Percentiles rank a stretch among this genome's conserved stretches.
phyloP scores from a whole-genome alignment of 1,140 invertebrate genomes.

The Penaeus vannamei region DNA sequence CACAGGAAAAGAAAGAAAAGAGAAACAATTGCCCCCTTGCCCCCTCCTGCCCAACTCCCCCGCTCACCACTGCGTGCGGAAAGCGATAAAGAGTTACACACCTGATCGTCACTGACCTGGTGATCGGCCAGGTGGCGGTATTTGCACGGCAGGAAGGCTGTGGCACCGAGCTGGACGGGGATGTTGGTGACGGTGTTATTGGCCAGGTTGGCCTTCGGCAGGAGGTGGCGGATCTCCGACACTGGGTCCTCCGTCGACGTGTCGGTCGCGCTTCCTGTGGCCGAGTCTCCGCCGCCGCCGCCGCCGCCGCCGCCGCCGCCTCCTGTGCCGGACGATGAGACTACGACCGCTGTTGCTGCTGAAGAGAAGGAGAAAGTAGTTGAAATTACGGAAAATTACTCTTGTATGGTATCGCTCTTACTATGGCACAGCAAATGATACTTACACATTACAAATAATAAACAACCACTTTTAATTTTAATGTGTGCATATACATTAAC shows the following conservation, averaged over 20 bases:
- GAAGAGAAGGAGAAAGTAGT: no score
- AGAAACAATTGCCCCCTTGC: no score
- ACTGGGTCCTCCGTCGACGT: constrained; percentile 54
- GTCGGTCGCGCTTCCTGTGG: background rate
- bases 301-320: no score
- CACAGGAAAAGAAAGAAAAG: no score
- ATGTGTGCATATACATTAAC: background rate
- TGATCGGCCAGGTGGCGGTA: constrained; percentile 67
- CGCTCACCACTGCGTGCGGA: constrained; percentile 38
- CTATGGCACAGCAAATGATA: no score
- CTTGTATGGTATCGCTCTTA: no score
- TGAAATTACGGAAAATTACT: no score
- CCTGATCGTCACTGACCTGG: constrained; percentile 68
- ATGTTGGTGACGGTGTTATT: constrained; percentile 66
- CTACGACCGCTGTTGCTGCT: no score
- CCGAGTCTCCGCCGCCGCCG: no score
- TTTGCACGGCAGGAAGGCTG: constrained; percentile 68
- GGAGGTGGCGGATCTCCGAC: constrained; percentile 62
- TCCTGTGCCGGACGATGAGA: no score
- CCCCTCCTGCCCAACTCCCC: no score
- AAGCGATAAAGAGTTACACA: constrained; percentile 58
- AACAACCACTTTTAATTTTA: background rate
- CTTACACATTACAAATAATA: background rate
- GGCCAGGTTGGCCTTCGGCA: constrained; percentile 63
- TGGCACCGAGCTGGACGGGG: constrained; percentile 68